Percentiles rank a stretch among this genome's conserved stretches.
phyloP scores from a whole-genome alignment of 2,797 vertebrate species.

The Synaphobranchus kaupii region DNA sequence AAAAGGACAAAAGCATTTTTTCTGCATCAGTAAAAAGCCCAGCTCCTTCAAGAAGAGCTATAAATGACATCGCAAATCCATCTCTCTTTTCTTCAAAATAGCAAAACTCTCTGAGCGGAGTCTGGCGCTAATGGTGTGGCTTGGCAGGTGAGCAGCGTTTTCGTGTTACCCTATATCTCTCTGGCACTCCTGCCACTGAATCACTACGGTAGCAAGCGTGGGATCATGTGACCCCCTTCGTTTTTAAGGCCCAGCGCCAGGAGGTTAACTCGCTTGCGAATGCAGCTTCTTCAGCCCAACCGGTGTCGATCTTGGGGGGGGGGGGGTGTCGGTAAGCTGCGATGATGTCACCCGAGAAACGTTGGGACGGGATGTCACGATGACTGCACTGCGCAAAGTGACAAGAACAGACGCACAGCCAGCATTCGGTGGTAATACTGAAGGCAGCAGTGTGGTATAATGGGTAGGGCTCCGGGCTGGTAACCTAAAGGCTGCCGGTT shows the following conservation, averaged over 20 bases:
- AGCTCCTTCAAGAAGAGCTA: neutral
- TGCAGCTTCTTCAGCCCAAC: neutral
- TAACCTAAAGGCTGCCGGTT: neutral
- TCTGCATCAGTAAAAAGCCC: neutral
- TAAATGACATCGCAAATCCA: slow-evolving; percentile 9
- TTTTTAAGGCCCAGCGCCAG: neutral
- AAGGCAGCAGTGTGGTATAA: neutral
- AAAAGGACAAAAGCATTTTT: neutral
- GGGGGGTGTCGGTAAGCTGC: neutral
- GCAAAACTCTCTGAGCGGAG: neutral
- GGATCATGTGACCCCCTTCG: neutral
- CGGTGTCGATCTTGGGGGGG: neutral
- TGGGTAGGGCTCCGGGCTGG: too few relatives aligned
- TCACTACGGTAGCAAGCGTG: neutral
- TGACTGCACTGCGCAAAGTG: neutral
- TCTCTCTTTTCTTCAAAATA: slow-evolving; percentile 11
- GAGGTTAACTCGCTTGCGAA: neutral
- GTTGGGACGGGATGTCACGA: neutral
- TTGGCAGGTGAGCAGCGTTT: neutral
- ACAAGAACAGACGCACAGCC: neutral
- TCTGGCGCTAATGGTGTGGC: neutral
- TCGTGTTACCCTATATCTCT: neutral
- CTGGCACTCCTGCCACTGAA: neutral
- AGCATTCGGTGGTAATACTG: neutral
- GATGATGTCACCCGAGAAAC: neutral